Percentiles rank a stretch among this genome's conserved stretches.
These are phyloP conservation scores for Amblyraja radiata DNA, from an alignment of 2,797 vertebrate genomes.

Conservation along the genomic window DNA sequence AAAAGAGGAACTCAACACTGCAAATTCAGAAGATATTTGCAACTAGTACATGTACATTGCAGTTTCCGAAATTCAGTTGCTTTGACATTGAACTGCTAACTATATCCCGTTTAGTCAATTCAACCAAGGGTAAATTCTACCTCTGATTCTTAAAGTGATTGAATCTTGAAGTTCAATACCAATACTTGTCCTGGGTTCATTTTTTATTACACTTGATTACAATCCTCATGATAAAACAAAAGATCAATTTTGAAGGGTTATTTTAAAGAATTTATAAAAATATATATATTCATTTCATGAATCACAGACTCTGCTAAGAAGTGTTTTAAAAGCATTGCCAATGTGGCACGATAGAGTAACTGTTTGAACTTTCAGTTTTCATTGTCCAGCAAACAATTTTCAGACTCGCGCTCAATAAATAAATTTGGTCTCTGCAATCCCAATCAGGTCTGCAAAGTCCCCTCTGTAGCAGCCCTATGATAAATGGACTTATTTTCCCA, in stretches of 20 bases:
- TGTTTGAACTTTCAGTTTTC: conserved; percentile 65
- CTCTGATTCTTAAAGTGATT: conserved; percentile 1
- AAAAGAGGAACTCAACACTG: not conserved
- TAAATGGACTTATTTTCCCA: conserved; percentile 82
- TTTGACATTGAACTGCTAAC: no score
- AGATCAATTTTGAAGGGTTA: conserved; percentile 28
- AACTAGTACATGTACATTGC: no score
- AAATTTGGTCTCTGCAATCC: conserved; percentile 67
- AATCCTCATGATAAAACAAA: conserved; percentile 12
- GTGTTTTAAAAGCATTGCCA: conserved; percentile 52
- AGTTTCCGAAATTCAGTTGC: no score
- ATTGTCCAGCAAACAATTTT: conserved; percentile 73
- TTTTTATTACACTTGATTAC: conserved; percentile 10
- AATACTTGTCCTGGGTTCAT: conserved; percentile 7
- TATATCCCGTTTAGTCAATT: no score
- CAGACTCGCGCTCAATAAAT: conserved; percentile 67
- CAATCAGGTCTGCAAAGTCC: conserved; percentile 64
- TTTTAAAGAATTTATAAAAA: not conserved
- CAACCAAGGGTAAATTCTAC: no score
- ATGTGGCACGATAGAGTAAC: conserved; percentile 49
- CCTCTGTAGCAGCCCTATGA: conserved; percentile 71
- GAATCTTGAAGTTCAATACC: conserved; percentile 1
- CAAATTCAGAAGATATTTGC: not conserved
- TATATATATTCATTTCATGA: not conserved
- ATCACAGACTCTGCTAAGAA: conserved; percentile 41